phyloP scores from a whole-genome alignment of 2,888 invertebrate species.

The Cryptocephalus primarius region DNA sequence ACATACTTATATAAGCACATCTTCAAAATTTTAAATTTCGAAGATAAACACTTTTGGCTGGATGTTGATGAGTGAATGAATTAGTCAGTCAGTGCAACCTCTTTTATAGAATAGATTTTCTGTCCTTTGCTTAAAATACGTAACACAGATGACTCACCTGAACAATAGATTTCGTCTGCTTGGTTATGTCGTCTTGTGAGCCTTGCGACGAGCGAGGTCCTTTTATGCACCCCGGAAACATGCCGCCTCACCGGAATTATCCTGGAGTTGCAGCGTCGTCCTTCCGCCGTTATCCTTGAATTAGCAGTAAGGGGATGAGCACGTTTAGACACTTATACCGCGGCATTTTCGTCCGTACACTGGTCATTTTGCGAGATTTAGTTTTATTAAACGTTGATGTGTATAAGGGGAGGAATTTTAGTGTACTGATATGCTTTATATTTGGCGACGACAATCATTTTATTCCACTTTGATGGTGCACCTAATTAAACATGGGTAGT shows the following conservation, averaged over 20 bases:
- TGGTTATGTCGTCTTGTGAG: conserved; percentile 65
- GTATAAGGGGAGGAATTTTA: too few relatives aligned
- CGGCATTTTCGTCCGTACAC: neutral
- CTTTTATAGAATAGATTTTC: too few relatives aligned
- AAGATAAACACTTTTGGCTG: too few relatives aligned
- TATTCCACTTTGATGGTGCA: too few relatives aligned
- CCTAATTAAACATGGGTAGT: too few relatives aligned
- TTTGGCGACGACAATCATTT: too few relatives aligned
- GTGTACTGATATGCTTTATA: too few relatives aligned
- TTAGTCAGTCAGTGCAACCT: too few relatives aligned
- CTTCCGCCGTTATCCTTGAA: conserved; percentile 5
- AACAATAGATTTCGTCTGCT: conserved; percentile 57
- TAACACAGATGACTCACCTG: conserved; percentile 42
- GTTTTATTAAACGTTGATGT: neutral
- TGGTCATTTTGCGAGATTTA: neutral
- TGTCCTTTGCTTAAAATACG: too few relatives aligned
- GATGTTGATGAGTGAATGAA: too few relatives aligned
- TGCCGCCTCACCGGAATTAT: conserved; percentile 21
- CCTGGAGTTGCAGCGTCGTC: conserved; percentile 3
- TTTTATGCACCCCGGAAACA: conserved; percentile 61
- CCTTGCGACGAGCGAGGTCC: conserved; percentile 60
- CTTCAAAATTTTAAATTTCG: too few relatives aligned
- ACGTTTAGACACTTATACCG: neutral
- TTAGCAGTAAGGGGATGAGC: neutral
- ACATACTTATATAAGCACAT: too few relatives aligned